Evolutionary conservation across 2,113 vertebrate genomes (phyloP), one percentile per base, ranked within the genome.

Genomic region (Hepsetus odoe): DNA sequence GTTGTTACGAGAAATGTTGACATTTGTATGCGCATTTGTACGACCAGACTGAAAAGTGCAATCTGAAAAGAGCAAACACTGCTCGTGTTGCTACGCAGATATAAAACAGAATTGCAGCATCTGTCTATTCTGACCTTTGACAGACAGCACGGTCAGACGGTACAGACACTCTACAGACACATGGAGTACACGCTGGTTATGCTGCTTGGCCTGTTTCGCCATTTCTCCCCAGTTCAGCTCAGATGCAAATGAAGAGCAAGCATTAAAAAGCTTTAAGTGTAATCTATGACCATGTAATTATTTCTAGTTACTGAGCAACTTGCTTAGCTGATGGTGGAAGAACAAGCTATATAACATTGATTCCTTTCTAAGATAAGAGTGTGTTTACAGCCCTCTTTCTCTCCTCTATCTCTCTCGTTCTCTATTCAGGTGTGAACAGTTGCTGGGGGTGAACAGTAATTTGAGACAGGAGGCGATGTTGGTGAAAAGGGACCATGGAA

Each of bases 371-470:
- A 55, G 51, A 55, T 55, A 55, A n/a, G 4, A 64, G 18, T 49
- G 18, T 46, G 18, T 12, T 20, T 49, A 5, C 14, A 20, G 22
- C n/a, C 14, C 16, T 1, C 42, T 24, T 32, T 42, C 18, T 70
- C n/a, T 59, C 13, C 28, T 1, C 22, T 72, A 38, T 24, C 38
- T 59, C 22, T 74, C 35, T 44, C 28, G 46, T 35, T 46, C n/a
- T 42, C 30, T 8, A 5, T 55, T 10, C n/a, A 99, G 97, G 89
- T 95, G 94, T 44, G 97, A 98, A 83, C 94, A 88, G 85, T 89
- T 98, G 80, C 93, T 96, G 6, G 93, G 92, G 3, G 84, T 97
- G 83, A 93, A 96, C 53, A 92, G 92, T 65, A 95, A 96, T 86
- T 89, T 98, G 84, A 94, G 94, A 73, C 92, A 94, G 82, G 95